Conservation (phyloP, 1,140 invertebrate species). For the Helicoverpa armigera region DNA sequence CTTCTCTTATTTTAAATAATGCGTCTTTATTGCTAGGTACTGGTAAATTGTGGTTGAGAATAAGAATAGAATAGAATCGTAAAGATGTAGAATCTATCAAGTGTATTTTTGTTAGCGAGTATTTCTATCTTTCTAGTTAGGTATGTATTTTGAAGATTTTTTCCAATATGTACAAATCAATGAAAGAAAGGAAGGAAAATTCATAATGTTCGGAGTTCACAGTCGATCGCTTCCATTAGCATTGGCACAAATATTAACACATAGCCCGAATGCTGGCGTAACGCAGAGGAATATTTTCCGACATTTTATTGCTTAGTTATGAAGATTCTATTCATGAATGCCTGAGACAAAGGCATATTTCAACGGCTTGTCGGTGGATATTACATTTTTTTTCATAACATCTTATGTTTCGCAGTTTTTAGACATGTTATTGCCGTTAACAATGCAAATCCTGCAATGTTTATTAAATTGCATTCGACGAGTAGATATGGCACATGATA, state of each 20-base stretch:
- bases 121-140: too few species aligned
- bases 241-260: constrained; percentile 27
- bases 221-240: constrained; percentile 1
- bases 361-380: constrained; percentile 32
- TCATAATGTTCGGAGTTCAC: constrained; percentile 4
- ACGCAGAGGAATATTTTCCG: constrained; percentile 8
- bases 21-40: not conserved
- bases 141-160: too few species aligned
- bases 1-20: not conserved
- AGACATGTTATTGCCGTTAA: not conserved
- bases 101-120: too few species aligned
- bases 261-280: not conserved
- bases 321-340: constrained; percentile 51
- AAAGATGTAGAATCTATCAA: too few species aligned
- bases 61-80: too few species aligned
- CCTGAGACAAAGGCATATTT: constrained; percentile 42
- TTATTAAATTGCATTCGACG: constrained; percentile 1
- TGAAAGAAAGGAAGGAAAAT: constrained; percentile 13
- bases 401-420: constrained; percentile 21
- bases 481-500: too few species aligned
- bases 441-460: not conserved
- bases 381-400: constrained; percentile 29
- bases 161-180: not conserved
- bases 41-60: not conserved
- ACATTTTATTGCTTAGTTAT: constrained; percentile 47